Conservation (phyloP, 1,140 invertebrate species). For the Sycophila sp. region DNA sequence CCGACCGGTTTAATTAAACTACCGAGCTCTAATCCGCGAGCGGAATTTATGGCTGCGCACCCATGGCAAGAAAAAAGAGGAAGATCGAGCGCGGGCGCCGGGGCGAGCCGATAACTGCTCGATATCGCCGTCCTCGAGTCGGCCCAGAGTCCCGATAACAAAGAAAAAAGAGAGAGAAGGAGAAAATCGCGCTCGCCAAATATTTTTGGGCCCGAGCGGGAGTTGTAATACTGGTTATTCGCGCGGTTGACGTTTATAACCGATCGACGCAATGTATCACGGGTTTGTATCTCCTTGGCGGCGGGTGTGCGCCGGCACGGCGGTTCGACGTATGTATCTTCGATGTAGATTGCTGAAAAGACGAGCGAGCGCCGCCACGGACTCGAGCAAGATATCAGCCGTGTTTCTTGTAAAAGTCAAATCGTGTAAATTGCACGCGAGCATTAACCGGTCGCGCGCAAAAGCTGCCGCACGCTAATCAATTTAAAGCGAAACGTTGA, state of each 20-base stretch:
- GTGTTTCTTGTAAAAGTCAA: constrained; percentile 29
- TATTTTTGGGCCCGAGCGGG: constrained; percentile 16
- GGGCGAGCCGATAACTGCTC: too few species aligned
- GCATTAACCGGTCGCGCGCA: background rate
- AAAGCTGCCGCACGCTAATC: constrained; percentile 13
- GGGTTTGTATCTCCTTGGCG: background rate
- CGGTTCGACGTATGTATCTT: background rate
- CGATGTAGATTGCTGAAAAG: constrained; percentile 33
- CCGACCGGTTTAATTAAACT: constrained; percentile 56
- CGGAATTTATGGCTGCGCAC: constrained; percentile 49
- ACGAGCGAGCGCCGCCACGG: background rate
- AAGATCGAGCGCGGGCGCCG: too few species aligned
- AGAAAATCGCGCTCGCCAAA: too few species aligned
- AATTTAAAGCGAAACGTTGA: too few species aligned
- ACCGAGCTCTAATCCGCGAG: constrained; percentile 43
- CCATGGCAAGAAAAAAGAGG: constrained; percentile 12
- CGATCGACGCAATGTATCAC: constrained; percentile 28
- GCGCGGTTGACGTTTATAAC: constrained; percentile 5
- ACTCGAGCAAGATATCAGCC: constrained; percentile 28
- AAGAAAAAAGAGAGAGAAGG: too few species aligned
- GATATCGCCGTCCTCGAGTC: background rate
- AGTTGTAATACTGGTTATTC: constrained; percentile 10
- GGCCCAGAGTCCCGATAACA: too few species aligned
- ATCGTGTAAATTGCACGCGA: constrained; percentile 17
- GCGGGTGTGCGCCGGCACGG: background rate